These are phyloP conservation scores for Dioctria linearis DNA, from an alignment of 2,888 invertebrate genomes.

Conservation along the genomic window DNA sequence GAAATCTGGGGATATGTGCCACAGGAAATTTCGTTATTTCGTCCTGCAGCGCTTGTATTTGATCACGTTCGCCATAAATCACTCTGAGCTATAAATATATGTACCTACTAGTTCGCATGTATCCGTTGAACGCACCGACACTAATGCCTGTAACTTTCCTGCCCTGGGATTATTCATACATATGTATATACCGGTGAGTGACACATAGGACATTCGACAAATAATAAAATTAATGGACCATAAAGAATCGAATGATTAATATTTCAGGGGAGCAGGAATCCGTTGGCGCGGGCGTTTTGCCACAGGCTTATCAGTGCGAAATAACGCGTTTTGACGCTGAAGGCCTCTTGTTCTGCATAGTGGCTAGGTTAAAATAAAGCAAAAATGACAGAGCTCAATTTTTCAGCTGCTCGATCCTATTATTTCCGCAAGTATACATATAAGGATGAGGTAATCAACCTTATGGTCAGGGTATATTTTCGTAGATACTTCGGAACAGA, in stretches of 20 bases:
- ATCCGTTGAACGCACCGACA: conserved; percentile 14
- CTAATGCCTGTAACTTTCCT: conserved; percentile 42
- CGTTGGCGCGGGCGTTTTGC: not conserved
- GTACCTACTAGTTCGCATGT: conserved; percentile 12
- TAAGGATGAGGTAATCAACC: not conserved
- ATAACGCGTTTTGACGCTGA: conserved; percentile 27
- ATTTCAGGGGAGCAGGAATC: conserved; percentile 12
- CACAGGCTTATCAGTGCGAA: conserved; percentile 34
- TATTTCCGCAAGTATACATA: not conserved
- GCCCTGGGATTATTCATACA: not conserved
- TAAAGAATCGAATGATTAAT: conserved; percentile 50
- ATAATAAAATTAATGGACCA: conserved; percentile 52
- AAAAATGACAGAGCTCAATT: conserved; percentile 36
- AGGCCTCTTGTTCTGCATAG: conserved; percentile 24
- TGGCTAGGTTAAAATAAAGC: not conserved
- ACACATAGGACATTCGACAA: conserved; percentile 46
- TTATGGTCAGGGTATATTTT: not conserved
- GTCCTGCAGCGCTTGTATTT: conserved; percentile 24
- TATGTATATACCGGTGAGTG: conserved; percentile 2
- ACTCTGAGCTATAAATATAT: conserved; percentile 1
- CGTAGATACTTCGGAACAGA: not conserved
- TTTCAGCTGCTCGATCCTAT: conserved; percentile 2
- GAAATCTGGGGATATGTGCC: conserved; percentile 11
- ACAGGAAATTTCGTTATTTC: not conserved
- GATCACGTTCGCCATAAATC: conserved; percentile 41